These are phyloP conservation scores for Mormoops blainvillei DNA, from an alignment of 2,113 vertebrate species.

Conservation along the genomic window DNA sequence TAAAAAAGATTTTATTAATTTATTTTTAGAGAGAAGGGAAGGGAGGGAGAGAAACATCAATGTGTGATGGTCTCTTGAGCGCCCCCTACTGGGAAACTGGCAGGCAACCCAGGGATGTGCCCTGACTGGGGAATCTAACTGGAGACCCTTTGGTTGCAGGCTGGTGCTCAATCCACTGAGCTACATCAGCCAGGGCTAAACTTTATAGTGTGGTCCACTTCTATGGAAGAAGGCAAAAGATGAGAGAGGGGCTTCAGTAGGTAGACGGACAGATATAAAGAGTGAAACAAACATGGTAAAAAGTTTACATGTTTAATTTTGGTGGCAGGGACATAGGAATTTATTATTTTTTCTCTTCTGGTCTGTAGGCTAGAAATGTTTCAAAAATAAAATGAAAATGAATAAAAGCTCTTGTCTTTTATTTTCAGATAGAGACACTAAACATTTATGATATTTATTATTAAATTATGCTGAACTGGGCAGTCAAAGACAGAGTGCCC, in stretches of 20 bases:
- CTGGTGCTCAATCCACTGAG: too few relatives aligned
- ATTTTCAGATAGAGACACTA: neutral
- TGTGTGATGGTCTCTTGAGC: too few relatives aligned
- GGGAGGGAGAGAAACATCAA: too few relatives aligned
- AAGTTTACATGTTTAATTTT: neutral
- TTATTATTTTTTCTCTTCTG: neutral
- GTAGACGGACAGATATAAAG: neutral
- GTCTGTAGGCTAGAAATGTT: neutral
- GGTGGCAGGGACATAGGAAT: neutral
- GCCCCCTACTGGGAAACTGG: too few relatives aligned
- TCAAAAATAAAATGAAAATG: slow-evolving; percentile 13
- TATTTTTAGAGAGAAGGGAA: too few relatives aligned
- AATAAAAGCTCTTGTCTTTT: neutral
- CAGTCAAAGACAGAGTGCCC: neutral
- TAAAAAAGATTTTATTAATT: too few relatives aligned
- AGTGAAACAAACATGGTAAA: neutral
- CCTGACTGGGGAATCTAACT: too few relatives aligned
- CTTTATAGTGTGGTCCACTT: neutral
- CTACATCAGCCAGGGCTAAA: too few relatives aligned
- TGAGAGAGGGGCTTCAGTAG: neutral
- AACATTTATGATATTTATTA: neutral
- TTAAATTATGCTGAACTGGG: neutral
- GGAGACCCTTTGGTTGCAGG: too few relatives aligned
- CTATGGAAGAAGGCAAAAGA: neutral
- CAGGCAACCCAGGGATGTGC: too few relatives aligned